Evolutionary conservation across 2,113 vertebrate genomes (phyloP).

Genomic region (Stegostoma tigrinum): DNA sequence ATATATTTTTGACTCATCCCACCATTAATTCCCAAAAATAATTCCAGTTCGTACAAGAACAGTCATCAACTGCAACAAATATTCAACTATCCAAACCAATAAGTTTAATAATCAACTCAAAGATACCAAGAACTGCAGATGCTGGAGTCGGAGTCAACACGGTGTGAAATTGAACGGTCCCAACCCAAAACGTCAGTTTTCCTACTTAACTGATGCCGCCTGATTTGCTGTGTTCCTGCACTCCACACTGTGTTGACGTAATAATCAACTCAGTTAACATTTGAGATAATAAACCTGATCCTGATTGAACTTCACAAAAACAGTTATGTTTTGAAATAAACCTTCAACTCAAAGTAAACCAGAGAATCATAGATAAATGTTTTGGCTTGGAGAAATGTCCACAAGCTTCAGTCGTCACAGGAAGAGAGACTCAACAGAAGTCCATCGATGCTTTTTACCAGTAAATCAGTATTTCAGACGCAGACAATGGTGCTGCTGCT

Average conservation of each 20-base stretch:
- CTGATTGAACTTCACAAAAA: not conserved
- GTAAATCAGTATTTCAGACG: too few species aligned
- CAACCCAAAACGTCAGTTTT: too few species aligned
- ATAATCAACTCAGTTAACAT: not conserved
- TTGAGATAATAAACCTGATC: not conserved
- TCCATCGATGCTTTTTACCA: too few species aligned
- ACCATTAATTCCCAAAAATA: not conserved
- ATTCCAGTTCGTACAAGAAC: not conserved
- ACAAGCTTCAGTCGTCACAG: too few species aligned
- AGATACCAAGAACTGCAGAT: too few species aligned
- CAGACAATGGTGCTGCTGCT: too few species aligned
- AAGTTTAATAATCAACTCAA: not conserved
- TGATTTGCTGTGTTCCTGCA: too few species aligned
- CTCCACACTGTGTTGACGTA: too few species aligned
- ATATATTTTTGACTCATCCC: not conserved
- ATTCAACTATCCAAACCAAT: not conserved
- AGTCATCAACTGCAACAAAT: not conserved
- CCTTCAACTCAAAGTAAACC: not conserved
- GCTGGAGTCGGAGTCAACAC: too few species aligned
- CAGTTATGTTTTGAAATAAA: not conserved
- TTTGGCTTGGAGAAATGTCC: not conserved
- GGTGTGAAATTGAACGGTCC: too few species aligned
- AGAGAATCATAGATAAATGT: not conserved
- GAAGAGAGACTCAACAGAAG: not conserved
- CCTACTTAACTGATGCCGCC: too few species aligned